Evolutionary conservation across 2,797 vertebrate species (phyloP), one percentile per base, ranked within the genome.

Genomic region (Chanos chanos): DNA sequence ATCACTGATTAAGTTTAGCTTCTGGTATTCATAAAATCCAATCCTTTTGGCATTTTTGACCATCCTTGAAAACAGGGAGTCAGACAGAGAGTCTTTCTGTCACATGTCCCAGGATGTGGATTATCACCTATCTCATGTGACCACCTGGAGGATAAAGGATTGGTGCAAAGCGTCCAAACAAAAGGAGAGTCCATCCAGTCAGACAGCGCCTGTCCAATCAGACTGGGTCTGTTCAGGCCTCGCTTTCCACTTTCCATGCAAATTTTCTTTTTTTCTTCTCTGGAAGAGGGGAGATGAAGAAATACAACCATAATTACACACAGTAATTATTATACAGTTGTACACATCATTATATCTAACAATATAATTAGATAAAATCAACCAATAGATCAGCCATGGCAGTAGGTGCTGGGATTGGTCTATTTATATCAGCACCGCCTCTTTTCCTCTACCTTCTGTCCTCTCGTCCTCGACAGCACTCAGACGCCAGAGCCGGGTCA

Each of bases 401-500:
- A n/a, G n/a, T n/a, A n/a, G n/a, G 56, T 6, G 3, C 6, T 28
- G 3, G 12, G 16, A 31, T 5, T 10, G 13, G 1, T 15, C 3
- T 6, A 4, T 1, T 28, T 15, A 21, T 2, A 1, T 7, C 1
- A 30, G n/a, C 9, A n/a, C 13, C 34, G 44, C 24, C 18, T 8
- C 15, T 22, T 12, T 49, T n/a, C 10, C 5, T 40, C 67, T 76
- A 89, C 87, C 74, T 71, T 72, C 22, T 48, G 62, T 34, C 4
- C 31, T 66, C 37, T 41, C 62, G 22, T 74, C 47, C 4, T 83
- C 86, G 68, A 83, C 33, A 7, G 59, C 1, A 33, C 72, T 82
- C 58, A 90, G 80, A 43, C 62, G 27, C 51, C 52, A 77, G 52
- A 85, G 50, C 71, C 10, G 4, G 3, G 85, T 85, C 3, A 13